Base-by-base conservation (phyloP, 2,113 vertebrate species). In the Trinectes maculatus region DNA sequence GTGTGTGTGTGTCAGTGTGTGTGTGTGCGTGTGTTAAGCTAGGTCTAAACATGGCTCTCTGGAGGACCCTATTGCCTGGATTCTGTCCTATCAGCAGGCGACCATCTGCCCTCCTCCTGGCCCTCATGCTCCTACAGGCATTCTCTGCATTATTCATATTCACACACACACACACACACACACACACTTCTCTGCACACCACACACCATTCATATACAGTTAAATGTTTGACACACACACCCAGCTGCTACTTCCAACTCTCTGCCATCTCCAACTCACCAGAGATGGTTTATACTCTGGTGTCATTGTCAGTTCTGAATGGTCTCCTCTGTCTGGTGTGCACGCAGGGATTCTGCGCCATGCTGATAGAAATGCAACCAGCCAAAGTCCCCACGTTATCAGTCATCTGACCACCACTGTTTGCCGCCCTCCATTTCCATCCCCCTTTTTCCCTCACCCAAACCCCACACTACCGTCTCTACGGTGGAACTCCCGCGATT, bases 21-120 rank as follows among this genome's bases (percentile, higher is more conserved):
- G 36, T 29, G 46, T 47, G 22, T 40, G n/a, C 39, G 63, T 28
- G 24, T 49, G 40, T 31, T 18, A 19, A 65, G 36, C n/a, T 44
- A 51, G 74, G 44, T 78, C 47, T 71, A 31, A 82, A 86, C 43
- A 57, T 75, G 69, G 57, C 71, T 80, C 86, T 82, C 83, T 85
- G 55, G 81, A 76, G 85, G 74, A 87, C 73, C 81, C 64, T 39
- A 25, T 63, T 82, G 71, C 69, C 69, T 84, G 83, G 79, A 83
- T 84, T 79, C 76, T 43, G 49, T 71, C 82, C 80, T 83, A 85
- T 89, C 87, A 84, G 83, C 71, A 58, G 65, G 65, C 83, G 48
- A 79, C 85, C 89, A 82, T 89, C 88, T 90, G 82, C 84, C 85
- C 84, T 84, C 80, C 78, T 81, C 76, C 61, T 24, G 37, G 71